Conservation (phyloP, 2,888 invertebrate genomes). For the Deilephila porcellus region DNA sequence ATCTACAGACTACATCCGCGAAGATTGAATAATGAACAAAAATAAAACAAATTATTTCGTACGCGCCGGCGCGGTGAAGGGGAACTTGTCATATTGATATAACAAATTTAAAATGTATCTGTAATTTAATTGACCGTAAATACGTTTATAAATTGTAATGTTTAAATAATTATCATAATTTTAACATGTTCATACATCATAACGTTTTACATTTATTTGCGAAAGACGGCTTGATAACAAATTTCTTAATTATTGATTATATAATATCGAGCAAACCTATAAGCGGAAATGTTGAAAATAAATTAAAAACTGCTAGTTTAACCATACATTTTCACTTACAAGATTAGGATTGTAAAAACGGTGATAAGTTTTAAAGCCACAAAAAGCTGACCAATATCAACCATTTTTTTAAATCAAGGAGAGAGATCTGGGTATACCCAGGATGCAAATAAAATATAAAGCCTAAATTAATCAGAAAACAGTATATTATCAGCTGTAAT, state of each 20-base stretch:
- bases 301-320: no score
- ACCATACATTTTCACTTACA: no score
- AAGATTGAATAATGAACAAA: not conserved
- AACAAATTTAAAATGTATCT: conserved; percentile 2
- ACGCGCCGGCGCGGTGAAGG: conserved; percentile 5
- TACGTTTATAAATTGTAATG: not conserved
- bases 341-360: no score
- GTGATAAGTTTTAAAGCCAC: not conserved
- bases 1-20: conserved; percentile 1
- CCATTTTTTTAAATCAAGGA: no score
- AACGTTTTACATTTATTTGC: not conserved
- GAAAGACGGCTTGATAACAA: not conserved
- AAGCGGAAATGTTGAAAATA: no score
- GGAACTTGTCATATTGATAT: not conserved
- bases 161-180: not conserved
- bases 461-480: no score
- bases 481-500: no score
- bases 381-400: no score
- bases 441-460: not conserved
- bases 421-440: not conserved
- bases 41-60: conserved; percentile 12
- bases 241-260: no score
- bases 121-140: not conserved
- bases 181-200: not conserved
- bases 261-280: no score